These are phyloP conservation scores for Pheosia gnoma DNA, from an alignment of 2,888 invertebrate genomes.

Conservation along the genomic window DNA sequence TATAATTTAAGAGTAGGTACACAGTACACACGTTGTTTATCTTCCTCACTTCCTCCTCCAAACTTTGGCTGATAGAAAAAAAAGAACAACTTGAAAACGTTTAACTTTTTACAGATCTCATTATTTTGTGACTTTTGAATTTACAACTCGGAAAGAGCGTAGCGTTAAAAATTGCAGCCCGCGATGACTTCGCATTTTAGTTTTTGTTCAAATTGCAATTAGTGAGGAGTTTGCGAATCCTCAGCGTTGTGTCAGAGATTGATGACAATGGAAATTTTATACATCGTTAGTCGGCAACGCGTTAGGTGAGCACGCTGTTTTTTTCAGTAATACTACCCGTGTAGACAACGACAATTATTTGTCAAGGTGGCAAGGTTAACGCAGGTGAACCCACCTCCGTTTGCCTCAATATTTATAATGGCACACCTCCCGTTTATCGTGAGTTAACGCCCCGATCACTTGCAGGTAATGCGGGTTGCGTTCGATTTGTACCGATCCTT, in stretches of 20 bases:
- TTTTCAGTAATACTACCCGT: slow-evolving; percentile 76
- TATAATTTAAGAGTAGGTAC: no score
- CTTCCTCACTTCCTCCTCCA: slow-evolving; percentile 8
- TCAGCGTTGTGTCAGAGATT: slow-evolving; percentile 82
- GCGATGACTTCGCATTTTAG: slow-evolving; percentile 79
- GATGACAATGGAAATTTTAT: slow-evolving; percentile 25
- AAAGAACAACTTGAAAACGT: slow-evolving; percentile 29
- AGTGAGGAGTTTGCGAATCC: slow-evolving; percentile 82
- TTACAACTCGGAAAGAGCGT: slow-evolving; percentile 65
- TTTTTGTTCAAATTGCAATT: slow-evolving; percentile 84
- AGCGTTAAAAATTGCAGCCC: slow-evolving; percentile 74
- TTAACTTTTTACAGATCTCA: slow-evolving; percentile 42
- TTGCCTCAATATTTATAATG: slow-evolving; percentile 23
- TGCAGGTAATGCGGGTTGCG: slow-evolving; percentile 27
- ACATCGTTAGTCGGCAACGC: slow-evolving; percentile 72
- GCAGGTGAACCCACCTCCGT: slow-evolving; percentile 43
- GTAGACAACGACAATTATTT: slow-evolving; percentile 65
- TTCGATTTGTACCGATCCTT: slow-evolving; percentile 41
- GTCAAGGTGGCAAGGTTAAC: slow-evolving; percentile 59
- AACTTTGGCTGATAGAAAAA: slow-evolving; percentile 22
- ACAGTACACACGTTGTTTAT: neutral
- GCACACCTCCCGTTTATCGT: slow-evolving; percentile 26
- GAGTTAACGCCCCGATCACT: slow-evolving; percentile 32
- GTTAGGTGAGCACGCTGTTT: slow-evolving; percentile 78
- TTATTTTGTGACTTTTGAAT: slow-evolving; percentile 49